These are phyloP conservation scores for Stenchaetothrips biformis DNA, from an alignment of 2,888 invertebrate genomes.

Conservation along the genomic window DNA sequence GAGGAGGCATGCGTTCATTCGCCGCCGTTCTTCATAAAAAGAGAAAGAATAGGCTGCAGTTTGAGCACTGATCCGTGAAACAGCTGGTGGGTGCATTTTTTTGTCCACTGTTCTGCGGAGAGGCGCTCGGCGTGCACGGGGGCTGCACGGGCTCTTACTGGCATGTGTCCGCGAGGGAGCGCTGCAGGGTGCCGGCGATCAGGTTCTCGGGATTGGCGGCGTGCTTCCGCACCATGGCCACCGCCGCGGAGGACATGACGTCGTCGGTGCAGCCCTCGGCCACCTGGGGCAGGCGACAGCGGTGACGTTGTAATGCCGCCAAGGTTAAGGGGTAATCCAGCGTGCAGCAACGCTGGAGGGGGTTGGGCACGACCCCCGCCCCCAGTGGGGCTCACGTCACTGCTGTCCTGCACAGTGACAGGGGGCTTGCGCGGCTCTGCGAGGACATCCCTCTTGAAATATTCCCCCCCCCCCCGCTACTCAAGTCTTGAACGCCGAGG, in stretches of 20 bases:
- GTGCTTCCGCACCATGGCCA: conserved; percentile 13
- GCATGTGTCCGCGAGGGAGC: background rate
- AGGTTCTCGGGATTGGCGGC: conserved; percentile 9
- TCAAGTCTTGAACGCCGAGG: background rate
- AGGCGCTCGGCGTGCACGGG: too few species aligned
- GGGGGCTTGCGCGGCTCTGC: too few species aligned
- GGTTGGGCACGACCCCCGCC: background rate
- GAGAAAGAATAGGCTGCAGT: too few species aligned
- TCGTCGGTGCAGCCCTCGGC: conserved; percentile 9
- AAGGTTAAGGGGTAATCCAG: background rate
- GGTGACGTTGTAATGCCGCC: background rate
- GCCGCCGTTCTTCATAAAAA: too few species aligned
- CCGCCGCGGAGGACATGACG: background rate
- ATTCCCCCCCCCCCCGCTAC: background rate
- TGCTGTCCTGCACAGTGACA: too few species aligned
- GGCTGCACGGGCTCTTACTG: too few species aligned
- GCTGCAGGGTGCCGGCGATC: background rate
- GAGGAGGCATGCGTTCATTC: too few species aligned
- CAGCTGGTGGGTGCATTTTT: too few species aligned
- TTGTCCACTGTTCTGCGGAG: too few species aligned
- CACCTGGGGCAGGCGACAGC: background rate
- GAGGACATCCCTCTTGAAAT: too few species aligned
- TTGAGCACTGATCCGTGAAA: too few species aligned
- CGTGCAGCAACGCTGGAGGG: background rate
- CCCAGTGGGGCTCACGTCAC: background rate